Evolutionary conservation across 2,888 invertebrate genomes (phyloP), one percentile per base, ranked within the genome.

Genomic region (Molanna angustata): DNA sequence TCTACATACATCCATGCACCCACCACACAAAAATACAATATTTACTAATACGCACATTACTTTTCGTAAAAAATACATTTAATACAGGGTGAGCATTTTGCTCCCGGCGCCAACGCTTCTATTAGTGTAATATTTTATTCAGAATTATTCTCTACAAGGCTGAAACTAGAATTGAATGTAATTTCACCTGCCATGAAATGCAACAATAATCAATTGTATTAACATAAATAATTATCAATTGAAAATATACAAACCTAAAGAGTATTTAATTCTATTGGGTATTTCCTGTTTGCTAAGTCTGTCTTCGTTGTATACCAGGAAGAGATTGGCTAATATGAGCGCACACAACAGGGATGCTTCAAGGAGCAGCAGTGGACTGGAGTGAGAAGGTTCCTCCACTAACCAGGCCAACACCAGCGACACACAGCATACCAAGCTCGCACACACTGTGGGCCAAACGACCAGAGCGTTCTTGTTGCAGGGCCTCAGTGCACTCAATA

Each of bases 281-380:
- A 83, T 75, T 71, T 83, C 83, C 63, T 78, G 73, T 60, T 69
- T 68, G 52, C 72, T 70, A 58, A 74, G 65, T 62, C 72, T 72
- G 61, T 76, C 74, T 64, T 77, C 77, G 64, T 75, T 75, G 52
- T 71, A 70, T 32, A 76, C 74, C 58, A 77, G 65, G 43, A 72
- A 57, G 60, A 76, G 74, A 61, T 77, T 77, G 47, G 73, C 63
- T 33, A 73, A 61, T 54, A 76, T 63, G 63, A 76, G 71, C 13
- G 71, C 62, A 63, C 74, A 71, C 45, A 77, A 63, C 57, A 75
- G 72, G 18, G 73, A 60, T 49, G 76, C 75, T 64, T 76, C 74
- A 70, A 72, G 73, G 1, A 75, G 64, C 49, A 77, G 66, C 61
- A 68, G 71, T 37, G 64, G 63, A 62, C 74, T 71, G n/a, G 74